Conservation (phyloP, 2,797 vertebrate genomes). For the Furcifer pardalis region DNA sequence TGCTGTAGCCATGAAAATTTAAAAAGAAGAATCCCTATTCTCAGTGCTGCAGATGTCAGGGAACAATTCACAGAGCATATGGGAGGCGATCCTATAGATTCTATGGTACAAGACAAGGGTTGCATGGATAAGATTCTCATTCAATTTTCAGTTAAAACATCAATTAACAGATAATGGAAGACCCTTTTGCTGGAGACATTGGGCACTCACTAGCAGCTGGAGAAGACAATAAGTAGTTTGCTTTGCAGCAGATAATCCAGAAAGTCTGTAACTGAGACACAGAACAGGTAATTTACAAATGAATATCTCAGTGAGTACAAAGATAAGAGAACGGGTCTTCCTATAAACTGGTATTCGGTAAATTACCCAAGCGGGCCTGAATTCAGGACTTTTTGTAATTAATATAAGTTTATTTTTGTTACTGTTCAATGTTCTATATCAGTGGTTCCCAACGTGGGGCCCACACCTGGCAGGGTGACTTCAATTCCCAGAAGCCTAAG, state of each 20-base stretch:
- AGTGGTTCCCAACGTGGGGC: no score
- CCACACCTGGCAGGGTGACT: no score
- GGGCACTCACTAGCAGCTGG: not conserved
- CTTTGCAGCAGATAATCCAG: not conserved
- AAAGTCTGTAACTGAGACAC: not conserved
- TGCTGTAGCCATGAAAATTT: not conserved
- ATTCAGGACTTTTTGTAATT: not conserved
- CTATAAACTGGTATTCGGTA: not conserved
- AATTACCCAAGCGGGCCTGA: not conserved
- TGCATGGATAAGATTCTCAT: no score
- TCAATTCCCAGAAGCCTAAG: no score
- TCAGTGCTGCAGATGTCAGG: not conserved
- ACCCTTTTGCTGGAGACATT: not conserved
- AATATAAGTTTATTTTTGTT: not conserved
- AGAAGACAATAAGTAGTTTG: not conserved
- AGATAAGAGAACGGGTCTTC: not conserved
- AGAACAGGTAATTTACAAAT: not conserved
- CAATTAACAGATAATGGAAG: not conserved
- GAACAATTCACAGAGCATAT: no score
- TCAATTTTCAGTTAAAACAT: not conserved
- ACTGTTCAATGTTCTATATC: no score
- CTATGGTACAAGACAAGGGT: no score
- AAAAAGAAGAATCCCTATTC: not conserved
- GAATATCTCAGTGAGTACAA: not conserved
- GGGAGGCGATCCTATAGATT: no score